Evolutionary conservation across 2,113 vertebrate species (phyloP).

Genomic region (Tragelaphus buxtoni): DNA sequence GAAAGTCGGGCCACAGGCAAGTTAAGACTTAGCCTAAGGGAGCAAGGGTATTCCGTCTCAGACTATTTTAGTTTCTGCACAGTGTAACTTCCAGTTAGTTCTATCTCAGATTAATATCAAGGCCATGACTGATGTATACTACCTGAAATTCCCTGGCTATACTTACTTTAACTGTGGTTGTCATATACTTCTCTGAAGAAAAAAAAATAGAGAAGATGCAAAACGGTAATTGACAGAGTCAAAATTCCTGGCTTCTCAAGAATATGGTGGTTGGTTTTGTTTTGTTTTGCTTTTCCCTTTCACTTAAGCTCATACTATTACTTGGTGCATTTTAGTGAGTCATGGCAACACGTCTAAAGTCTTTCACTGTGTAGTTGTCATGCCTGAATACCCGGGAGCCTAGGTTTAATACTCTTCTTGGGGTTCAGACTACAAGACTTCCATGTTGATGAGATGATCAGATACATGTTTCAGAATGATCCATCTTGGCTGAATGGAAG

Average conservation of each 20-base stretch:
- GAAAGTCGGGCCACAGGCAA: not conserved
- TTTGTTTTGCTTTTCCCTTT: not conserved
- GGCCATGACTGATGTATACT: not conserved
- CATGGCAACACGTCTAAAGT: not conserved
- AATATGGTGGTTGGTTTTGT: not conserved
- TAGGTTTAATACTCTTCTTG: not conserved
- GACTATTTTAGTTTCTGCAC: not conserved
- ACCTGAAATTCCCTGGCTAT: not conserved
- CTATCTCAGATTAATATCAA: not conserved
- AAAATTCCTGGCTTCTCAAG: not conserved
- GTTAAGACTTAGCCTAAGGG: not conserved
- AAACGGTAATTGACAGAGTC: not conserved
- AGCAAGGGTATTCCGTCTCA: not conserved
- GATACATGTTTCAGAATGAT: not conserved
- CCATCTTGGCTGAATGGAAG: not conserved
- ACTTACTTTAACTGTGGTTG: not conserved
- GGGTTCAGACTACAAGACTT: not conserved
- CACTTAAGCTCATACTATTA: not conserved
- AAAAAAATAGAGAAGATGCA: not conserved
- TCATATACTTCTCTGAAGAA: not conserved
- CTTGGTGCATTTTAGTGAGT: not conserved
- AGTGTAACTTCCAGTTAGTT: not conserved
- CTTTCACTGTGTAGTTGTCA: not conserved
- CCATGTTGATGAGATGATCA: not conserved
- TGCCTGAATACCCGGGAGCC: not conserved